These are phyloP conservation scores for Lagorchestes hirsutus DNA, from an alignment of 2,797 vertebrate species.

Conservation along the genomic window DNA sequence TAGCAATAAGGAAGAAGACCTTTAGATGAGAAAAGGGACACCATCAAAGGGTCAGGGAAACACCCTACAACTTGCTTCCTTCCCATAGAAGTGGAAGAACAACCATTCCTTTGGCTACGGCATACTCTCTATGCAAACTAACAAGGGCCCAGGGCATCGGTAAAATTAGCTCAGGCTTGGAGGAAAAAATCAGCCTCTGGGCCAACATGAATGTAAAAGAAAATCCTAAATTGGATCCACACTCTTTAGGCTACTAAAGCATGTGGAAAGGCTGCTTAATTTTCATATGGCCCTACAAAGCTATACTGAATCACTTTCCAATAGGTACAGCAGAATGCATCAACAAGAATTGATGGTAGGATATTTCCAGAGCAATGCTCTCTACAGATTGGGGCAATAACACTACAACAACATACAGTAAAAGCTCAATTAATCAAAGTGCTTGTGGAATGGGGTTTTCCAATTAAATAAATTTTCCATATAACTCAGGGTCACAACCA, in stretches of 20 bases:
- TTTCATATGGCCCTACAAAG: not conserved
- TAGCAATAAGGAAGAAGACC: not conserved
- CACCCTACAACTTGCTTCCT: not conserved
- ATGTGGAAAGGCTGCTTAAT: not conserved
- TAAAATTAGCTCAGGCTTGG: not conserved
- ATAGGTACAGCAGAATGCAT: not conserved
- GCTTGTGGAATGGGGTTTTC: not conserved
- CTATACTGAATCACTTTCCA: not conserved
- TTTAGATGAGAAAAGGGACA: not conserved
- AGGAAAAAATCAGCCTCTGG: not conserved
- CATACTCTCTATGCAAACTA: not conserved
- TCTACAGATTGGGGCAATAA: not conserved
- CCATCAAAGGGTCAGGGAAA: not conserved
- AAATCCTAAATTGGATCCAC: not conserved
- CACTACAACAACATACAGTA: not conserved
- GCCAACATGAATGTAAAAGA: not conserved
- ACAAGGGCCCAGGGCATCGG: not conserved
- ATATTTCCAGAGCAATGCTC: constrained; percentile 3
- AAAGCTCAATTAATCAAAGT: constrained; percentile 10
- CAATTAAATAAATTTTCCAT: not conserved
- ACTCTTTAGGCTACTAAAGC: not conserved
- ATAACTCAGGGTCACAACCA: not conserved
- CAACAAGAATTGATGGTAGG: not conserved
- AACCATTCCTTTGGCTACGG: not conserved
- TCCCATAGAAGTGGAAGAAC: not conserved